A percentile compares a stretch with the other conserved stretches of the same genome.
Conservation (phyloP, 2,113 vertebrate genomes). For the Corapipo altera region DNA sequence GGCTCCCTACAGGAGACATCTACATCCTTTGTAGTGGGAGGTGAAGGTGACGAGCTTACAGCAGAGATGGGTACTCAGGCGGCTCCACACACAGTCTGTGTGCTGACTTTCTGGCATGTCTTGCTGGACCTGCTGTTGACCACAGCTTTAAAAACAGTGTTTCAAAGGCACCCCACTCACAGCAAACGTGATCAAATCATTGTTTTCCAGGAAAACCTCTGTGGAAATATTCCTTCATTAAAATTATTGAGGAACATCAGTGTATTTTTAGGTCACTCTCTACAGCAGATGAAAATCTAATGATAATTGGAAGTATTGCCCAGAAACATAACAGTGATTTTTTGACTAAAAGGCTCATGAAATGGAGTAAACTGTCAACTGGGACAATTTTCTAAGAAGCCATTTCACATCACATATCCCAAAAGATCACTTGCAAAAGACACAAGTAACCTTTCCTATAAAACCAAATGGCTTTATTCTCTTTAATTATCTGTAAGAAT, state of each 20-base stretch:
- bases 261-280: not conserved
- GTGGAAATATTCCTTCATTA: not conserved
- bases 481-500: not conserved
- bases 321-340: not conserved
- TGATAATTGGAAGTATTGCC: not conserved
- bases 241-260: not conserved
- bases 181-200: not conserved
- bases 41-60: not conserved
- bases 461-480: not conserved
- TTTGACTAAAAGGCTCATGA: not conserved
- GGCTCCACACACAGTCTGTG: not conserved
- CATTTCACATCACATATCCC: not conserved
- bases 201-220: not conserved
- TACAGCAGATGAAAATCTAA: not conserved
- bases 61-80: not conserved
- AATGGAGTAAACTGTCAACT: not conserved
- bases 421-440: not conserved
- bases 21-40: accelerated
- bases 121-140: not conserved
- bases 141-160: not conserved
- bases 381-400: not conserved
- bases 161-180: not conserved
- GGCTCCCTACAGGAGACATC: not conserved
- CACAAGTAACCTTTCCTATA: not conserved
- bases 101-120: not conserved